Conservation (phyloP, 2,888 invertebrate genomes). For the Temnothorax unifasciatus region DNA sequence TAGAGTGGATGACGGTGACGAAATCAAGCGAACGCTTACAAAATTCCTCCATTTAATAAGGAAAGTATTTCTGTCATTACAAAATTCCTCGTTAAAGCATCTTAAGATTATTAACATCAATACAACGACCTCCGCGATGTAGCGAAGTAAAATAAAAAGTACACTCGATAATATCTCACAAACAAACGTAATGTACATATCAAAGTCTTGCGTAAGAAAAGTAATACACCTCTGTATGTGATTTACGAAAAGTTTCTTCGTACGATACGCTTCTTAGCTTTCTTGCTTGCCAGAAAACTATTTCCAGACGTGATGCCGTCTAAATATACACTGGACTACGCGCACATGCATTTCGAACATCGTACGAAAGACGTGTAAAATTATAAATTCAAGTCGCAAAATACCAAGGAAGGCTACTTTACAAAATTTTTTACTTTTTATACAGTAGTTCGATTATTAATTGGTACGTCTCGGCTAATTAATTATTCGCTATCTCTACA, state of each 20-base stretch:
- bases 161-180: conserved; percentile 48
- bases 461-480: not conserved
- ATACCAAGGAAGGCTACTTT: conserved; percentile 16
- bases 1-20: conserved; percentile 35
- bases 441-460: conserved; percentile 30
- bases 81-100: conserved; percentile 27
- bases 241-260: conserved; percentile 44
- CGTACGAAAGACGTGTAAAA: conserved; percentile 22
- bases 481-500: conserved; percentile 5
- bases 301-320: conserved; percentile 65
- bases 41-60: conserved; percentile 73
- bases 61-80: conserved; percentile 72
- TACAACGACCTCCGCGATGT: conserved; percentile 32
- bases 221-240: conserved; percentile 26
- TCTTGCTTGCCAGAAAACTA: conserved; percentile 69
- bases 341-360: conserved; percentile 56
- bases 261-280: conserved; percentile 48
- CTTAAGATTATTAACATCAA: conserved; percentile 13
- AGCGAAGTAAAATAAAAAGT: conserved; percentile 57
- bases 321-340: conserved; percentile 67
- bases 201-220: conserved; percentile 54
- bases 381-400: conserved; percentile 27
- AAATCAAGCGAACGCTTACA: conserved; percentile 64
- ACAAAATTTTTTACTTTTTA: conserved; percentile 1
- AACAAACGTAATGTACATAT: conserved; percentile 54